Conservation (phyloP, 2,113 vertebrate genomes). For the Myotis lucifugus region DNA sequence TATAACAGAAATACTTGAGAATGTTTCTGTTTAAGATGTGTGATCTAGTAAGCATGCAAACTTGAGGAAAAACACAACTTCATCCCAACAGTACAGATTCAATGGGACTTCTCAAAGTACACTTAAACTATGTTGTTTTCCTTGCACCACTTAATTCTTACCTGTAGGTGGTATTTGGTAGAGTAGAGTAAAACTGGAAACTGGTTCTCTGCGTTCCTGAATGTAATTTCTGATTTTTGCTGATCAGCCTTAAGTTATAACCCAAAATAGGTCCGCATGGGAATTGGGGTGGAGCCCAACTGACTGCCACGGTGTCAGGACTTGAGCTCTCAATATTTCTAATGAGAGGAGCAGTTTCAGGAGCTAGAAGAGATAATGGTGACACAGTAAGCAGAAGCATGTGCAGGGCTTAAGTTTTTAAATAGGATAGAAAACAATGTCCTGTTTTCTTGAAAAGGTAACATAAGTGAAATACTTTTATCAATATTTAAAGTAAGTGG, state of each 20-base stretch:
- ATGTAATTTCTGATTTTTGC: constrained; percentile 76
- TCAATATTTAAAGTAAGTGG: not conserved
- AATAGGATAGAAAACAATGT: not conserved
- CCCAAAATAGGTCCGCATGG: constrained; percentile 85
- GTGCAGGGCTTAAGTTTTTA: not conserved
- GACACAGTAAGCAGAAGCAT: not conserved
- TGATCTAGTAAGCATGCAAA: not conserved
- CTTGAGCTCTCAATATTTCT: constrained; percentile 82
- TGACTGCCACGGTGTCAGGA: constrained; percentile 86
- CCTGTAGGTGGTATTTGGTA: constrained; percentile 87
- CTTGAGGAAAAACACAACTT: not conserved
- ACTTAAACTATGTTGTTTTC: constrained; percentile 15
- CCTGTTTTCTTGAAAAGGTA: not conserved
- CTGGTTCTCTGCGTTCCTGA: constrained; percentile 81
- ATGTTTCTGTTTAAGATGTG: not conserved
- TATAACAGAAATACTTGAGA: not conserved
- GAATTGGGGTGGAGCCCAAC: constrained; percentile 85
- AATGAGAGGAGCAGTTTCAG: constrained; percentile 82
- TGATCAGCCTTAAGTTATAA: constrained; percentile 86
- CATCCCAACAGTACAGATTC: not conserved
- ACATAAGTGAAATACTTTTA: constrained; percentile 6
- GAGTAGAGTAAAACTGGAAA: constrained; percentile 87
- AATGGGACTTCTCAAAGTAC: not conserved
- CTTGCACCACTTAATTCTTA: constrained; percentile 56
- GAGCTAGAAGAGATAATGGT: constrained; percentile 79